Evolutionary conservation across 2,888 invertebrate species (phyloP), one percentile per base, ranked within the genome.

Genomic region (Acanthacorydalis orientalis): DNA sequence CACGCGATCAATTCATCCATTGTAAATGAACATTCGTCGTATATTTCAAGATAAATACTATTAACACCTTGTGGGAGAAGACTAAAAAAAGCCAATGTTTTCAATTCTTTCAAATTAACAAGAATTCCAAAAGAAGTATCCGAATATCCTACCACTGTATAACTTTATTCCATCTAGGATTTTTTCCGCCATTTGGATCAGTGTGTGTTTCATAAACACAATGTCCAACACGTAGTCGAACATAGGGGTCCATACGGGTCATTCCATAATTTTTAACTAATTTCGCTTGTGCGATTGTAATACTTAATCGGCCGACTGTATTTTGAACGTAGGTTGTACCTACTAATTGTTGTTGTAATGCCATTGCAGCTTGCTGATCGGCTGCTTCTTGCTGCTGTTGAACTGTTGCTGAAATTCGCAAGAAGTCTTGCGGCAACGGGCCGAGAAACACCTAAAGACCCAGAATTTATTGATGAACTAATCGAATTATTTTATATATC

Each of bases 1-100:
- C 92, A 96, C 1, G 95, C 97, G 55, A 97, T 83, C 51, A 92
- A 70, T 66, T 96, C 95, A 65, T 97, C 96, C 77, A 88, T 84
- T 15, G 92, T 89, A 65, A 97, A 93, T 12, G 93, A 90, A 63
- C 92, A 85, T 69, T 96, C 97, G 68, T 97, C 97, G 65, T 87
- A 97, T 54, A 97, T 85, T 73, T 97, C 96, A 56, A 97, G 62
- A 59, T 87, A 88, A 54, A 97, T 76, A 10, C 83, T 79, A 60
- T 84, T 84, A 11, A 96, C 87, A 41, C 95, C 93, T 53, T 80
- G 77, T 0, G 95, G 91, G 50, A 96, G 72, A 55, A 85, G 75
- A 63, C 90, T 90, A 59, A 2, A 58, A 59, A 44, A 23, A 42
- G 42, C 47, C 37, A 39, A 16, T 14, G 23, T 23, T 23, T 23